Evolutionary conservation across 2,113 vertebrate genomes (phyloP), one percentile per base, ranked within the genome.

Genomic region (Sardina pilchardus): DNA sequence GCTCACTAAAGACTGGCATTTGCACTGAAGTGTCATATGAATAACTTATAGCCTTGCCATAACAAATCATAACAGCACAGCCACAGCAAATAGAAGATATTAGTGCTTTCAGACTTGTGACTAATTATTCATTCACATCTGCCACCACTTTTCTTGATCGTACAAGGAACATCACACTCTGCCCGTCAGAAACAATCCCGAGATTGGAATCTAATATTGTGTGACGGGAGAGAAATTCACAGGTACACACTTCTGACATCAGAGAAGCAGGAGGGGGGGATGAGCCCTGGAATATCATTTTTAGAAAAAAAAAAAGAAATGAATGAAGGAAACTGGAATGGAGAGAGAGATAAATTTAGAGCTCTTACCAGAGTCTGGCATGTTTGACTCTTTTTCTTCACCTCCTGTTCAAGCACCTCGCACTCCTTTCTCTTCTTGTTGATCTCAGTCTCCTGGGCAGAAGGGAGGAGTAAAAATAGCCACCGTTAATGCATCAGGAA

Each of bases 281-380:
- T 30, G 10, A 12, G n/a, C 2, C 26, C 30, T 34, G 63, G 9
- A 71, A 26, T 3, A 34, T 71, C 63, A 16, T 12, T 14, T 14
- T 34, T 14, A 30, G 30, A 71, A 26, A 71, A 34, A 30, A 30
- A 71, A 34, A 8, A 14, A 26, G 26, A 9, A 34, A n/a, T 56
- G n/a, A 71, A 71, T 10, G 63, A 71, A 12, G 14, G 26, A 71
- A 30, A 71, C 7, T 26, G 24, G 24, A 63, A n/a, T n/a, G 59
- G 26, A 71, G 10, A 34, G 30, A 30, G 30, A 30, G 12, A 16
- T 63, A 34, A 34, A 3, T 71, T 30, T 71, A n/a, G 81, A 83
- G 89, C 93, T 93, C 95, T 95, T 93, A 96, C 95, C 94, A 96
- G 94, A 92, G 94, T 95, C 95, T 95, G 94, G 93, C 95, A 96